Conservation (phyloP, 2,888 invertebrate genomes). For the Unio delphinus region DNA sequence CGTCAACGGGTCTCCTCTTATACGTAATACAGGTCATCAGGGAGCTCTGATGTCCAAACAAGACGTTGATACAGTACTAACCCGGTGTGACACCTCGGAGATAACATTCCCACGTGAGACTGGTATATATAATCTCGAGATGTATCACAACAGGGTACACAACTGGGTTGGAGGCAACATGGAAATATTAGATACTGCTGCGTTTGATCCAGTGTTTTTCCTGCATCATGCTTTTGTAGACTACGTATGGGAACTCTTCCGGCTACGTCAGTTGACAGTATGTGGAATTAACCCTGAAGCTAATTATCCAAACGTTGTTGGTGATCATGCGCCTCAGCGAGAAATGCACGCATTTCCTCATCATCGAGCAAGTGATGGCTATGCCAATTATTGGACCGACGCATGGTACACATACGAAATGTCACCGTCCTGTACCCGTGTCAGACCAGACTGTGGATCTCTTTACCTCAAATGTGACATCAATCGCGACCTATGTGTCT, state of each 20-base stretch:
- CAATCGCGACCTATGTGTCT: constrained; percentile 13
- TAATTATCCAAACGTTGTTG: constrained; percentile 35
- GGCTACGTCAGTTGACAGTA: constrained; percentile 30
- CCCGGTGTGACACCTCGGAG: constrained; percentile 26
- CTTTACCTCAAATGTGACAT: constrained; percentile 31
- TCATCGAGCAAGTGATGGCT: constrained; percentile 32
- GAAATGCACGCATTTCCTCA: constrained; percentile 28
- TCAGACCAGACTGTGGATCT: constrained; percentile 29
- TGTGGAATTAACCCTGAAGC: constrained; percentile 34
- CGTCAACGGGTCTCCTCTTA: constrained; percentile 41
- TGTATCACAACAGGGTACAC: constrained; percentile 50
- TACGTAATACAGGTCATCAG: constrained; percentile 43
- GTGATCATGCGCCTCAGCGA: constrained; percentile 20
- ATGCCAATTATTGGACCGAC: constrained; percentile 25
- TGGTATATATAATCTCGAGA: constrained; percentile 26
- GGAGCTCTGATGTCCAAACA: constrained; percentile 41
- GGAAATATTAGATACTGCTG: constrained; percentile 47
- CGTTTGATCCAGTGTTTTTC: constrained; percentile 57
- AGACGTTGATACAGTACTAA: constrained; percentile 32
- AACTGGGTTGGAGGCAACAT: constrained; percentile 57
- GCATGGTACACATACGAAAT: constrained; percentile 31
- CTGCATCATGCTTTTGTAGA: constrained; percentile 58
- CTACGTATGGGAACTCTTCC: constrained; percentile 55
- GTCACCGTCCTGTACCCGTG: constrained; percentile 27
- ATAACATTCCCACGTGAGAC: constrained; percentile 34